phyloP scores from a whole-genome alignment of 2,888 invertebrate species.

The Nebria brevicollis region DNA sequence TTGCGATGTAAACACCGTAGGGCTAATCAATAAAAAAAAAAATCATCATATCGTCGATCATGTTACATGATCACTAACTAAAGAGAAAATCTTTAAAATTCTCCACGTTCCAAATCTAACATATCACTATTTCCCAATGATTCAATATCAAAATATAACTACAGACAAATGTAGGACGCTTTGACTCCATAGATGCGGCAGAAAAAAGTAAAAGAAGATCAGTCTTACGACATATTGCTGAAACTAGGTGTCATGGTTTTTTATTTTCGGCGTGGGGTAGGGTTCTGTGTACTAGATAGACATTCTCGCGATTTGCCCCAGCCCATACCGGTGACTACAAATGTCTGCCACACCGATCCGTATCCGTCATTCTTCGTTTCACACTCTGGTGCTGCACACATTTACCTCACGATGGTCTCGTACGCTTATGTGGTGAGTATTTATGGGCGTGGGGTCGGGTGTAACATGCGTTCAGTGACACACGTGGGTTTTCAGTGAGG shows the following conservation, averaged over 20 bases:
- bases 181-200: neutral
- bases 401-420: neutral
- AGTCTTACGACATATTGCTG: neutral
- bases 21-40: too few relatives aligned
- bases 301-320: slow-evolving; percentile 1
- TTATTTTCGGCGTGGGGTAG: neutral
- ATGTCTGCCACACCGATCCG: neutral
- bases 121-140: neutral
- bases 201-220: neutral
- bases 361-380: slow-evolving; percentile 1
- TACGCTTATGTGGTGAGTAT: neutral
- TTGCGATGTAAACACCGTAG: too few relatives aligned
- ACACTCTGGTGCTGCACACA: neutral
- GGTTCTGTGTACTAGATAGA: neutral
- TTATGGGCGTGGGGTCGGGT: neutral
- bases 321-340: neutral
- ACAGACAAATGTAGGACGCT: neutral
- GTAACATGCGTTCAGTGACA: neutral
- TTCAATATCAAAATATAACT: neutral
- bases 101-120: too few relatives aligned
- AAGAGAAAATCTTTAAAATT: too few relatives aligned
- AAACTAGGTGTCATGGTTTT: neutral
- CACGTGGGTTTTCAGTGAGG: neutral
- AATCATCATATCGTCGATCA: too few relatives aligned
- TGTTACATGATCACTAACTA: too few relatives aligned